A percentile compares a stretch with the other conserved stretches of the same genome.
These are phyloP conservation scores for Hirtodrosophila alboralis DNA, from an alignment of 2,888 invertebrate genomes.

Conservation along the genomic window DNA sequence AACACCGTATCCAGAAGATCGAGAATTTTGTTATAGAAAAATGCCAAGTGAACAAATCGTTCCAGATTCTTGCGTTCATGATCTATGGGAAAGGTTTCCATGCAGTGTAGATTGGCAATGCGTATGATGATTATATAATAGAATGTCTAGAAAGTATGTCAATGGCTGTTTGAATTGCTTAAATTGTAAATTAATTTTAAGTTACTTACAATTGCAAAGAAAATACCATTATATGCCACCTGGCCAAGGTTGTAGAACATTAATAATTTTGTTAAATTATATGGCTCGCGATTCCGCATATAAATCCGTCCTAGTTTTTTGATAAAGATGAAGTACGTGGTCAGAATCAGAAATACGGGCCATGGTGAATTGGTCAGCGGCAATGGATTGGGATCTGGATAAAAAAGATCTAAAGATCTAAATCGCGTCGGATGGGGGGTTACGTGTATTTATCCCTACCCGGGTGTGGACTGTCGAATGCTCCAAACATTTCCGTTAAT, in stretches of 20 bases:
- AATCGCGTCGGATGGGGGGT: too few species aligned
- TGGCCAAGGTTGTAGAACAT: conserved; percentile 41
- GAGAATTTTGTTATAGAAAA: conserved; percentile 86
- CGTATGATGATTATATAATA: conserved; percentile 25
- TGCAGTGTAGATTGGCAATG: conserved; percentile 37
- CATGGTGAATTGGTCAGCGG: conserved; percentile 30
- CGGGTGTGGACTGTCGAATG: too few species aligned
- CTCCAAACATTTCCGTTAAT: too few species aligned
- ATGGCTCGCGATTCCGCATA: conserved; percentile 42
- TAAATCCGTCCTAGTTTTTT: conserved; percentile 28
- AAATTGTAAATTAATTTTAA: not conserved
- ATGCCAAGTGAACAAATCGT: conserved; percentile 60
- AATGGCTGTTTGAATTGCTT: not conserved
- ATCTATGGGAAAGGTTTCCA: conserved; percentile 43
- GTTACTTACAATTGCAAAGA: conserved; percentile 37
- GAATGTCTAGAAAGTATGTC: conserved; percentile 25
- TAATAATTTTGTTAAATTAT: conserved; percentile 24
- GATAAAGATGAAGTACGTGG: conserved; percentile 37
- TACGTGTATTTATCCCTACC: too few species aligned
- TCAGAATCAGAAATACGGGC: conserved; percentile 15
- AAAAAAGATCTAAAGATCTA: not conserved
- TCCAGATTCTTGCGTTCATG: conserved; percentile 34
- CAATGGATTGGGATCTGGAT: conserved; percentile 28
- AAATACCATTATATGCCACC: conserved; percentile 34
- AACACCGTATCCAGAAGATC: conserved; percentile 93